These are phyloP conservation scores for Salvator merianae DNA, from an alignment of 2,113 vertebrate species.

Conservation along the genomic window DNA sequence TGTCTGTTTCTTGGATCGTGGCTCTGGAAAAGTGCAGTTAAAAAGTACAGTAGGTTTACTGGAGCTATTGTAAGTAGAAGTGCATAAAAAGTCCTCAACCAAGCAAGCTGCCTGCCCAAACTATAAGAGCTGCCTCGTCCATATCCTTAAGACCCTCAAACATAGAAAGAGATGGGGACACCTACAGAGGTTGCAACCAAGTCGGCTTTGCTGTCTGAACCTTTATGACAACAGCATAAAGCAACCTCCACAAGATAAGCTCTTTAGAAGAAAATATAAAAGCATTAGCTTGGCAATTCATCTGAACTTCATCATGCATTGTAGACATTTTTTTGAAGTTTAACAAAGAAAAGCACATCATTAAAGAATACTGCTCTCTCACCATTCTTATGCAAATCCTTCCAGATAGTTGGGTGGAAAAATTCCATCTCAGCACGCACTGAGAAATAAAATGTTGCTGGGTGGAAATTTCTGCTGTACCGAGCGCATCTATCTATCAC, in stretches of 20 bases:
- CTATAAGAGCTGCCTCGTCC: conserved; percentile 32
- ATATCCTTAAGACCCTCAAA: conserved; percentile 43
- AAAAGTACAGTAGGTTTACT: not conserved
- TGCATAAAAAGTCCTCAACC: no score
- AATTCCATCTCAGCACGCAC: conserved; percentile 80
- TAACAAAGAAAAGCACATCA: conserved; percentile 85
- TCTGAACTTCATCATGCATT: conserved; percentile 80
- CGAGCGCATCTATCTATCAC: conserved; percentile 81
- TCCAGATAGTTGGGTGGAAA: conserved; percentile 81
- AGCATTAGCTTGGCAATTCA: conserved; percentile 82
- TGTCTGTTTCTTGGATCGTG: not conserved
- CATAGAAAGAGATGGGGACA: conserved; percentile 41
- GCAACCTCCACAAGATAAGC: conserved; percentile 81
- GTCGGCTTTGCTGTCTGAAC: conserved; percentile 70
- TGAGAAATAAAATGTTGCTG: conserved; percentile 82
- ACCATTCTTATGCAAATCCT: conserved; percentile 86
- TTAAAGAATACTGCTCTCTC: conserved; percentile 84
- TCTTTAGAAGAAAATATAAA: conserved; percentile 85
- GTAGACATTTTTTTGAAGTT: conserved; percentile 83
- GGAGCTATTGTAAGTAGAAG: no score
- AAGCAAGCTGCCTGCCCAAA: not conserved
- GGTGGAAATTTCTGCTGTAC: conserved; percentile 81
- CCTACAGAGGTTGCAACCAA: conserved; percentile 65
- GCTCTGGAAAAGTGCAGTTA: not conserved
- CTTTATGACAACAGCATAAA: conserved; percentile 79